These are phyloP conservation scores for Excalfactoria chinensis DNA, from an alignment of 2,113 vertebrate genomes.

Conservation along the genomic window DNA sequence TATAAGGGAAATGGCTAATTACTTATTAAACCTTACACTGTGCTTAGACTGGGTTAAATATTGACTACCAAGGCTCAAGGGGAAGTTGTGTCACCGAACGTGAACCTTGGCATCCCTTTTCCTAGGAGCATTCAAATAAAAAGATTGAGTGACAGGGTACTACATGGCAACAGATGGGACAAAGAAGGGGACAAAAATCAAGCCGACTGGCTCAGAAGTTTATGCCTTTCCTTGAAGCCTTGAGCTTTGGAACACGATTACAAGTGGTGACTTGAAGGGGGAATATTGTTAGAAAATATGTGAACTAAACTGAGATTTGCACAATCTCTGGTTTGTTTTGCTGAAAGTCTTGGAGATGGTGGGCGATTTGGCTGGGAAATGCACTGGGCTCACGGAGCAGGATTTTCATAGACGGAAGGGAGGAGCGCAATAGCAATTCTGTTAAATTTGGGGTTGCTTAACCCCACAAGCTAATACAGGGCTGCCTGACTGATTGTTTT, in stretches of 20 bases:
- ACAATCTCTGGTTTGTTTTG: constrained; percentile 14
- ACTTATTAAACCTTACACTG: constrained; percentile 56
- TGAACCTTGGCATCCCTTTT: not conserved
- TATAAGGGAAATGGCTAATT: constrained; percentile 40
- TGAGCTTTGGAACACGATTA: not conserved
- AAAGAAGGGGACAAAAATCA: not conserved
- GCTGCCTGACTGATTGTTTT: constrained; percentile 21
- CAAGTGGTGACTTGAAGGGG: not conserved
- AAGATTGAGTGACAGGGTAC: not conserved
- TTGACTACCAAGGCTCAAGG: constrained; percentile 12
- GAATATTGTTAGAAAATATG: not conserved
- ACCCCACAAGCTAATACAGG: constrained; percentile 3
- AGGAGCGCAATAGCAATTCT: not conserved
- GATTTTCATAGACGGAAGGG: not conserved
- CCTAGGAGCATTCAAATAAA: not conserved
- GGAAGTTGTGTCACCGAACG: fast-evolving
- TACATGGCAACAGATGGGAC: not conserved
- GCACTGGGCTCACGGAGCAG: not conserved
- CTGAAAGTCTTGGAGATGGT: not conserved
- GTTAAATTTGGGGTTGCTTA: constrained; percentile 22
- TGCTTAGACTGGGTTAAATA: constrained; percentile 53
- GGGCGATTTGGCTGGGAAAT: not conserved
- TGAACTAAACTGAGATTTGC: constrained; percentile 1
- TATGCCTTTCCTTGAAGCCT: not conserved
- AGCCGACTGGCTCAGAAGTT: not conserved